Evolutionary conservation across 2,797 vertebrate species (phyloP), one percentile per base, ranked within the genome.

Genomic region (Clarias laeviceps): DNA sequence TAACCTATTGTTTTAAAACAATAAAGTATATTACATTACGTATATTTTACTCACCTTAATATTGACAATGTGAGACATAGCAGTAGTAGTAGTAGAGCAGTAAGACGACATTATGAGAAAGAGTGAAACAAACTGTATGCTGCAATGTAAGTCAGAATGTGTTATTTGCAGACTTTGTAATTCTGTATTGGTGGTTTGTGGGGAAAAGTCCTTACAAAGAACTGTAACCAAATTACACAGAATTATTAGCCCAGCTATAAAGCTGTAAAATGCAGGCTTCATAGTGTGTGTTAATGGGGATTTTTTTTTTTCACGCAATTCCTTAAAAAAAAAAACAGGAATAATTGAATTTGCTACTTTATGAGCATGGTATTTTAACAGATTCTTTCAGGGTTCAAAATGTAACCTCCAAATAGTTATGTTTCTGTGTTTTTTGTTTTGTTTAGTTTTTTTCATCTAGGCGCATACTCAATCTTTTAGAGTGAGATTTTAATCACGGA

Each of bases 401-500:
- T 11, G 11, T 76, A 76, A 73, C 45, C 45, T 54, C 70, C 24
- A 73, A 73, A 73, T 14, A 45, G 24, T 50, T 27, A 72, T n/a
- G 69, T 72, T 70, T 40, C 68, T 5, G 20, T 40, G 68, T 69
- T 73, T 27, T 40, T 70, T 72, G 40, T 74, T 76, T 57, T 12
- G 32, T 76, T 54, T 14, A 54, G 12, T 54, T 54, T 14, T 45
- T 54, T 54, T 54, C 50, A 57, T 5, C n/a, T 54, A 56, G 32
- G 73, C 50, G 32, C 50, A 22, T 76, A 18, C 27, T 76, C 73
- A 56, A 32, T 76, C 50, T 11, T 32, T 76, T 32, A 32, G 54
- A 29, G 73, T 56, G 27, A 76, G 73, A 76, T 57, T 76, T 56
- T 32, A 29, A 56, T 76, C 73, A 57, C 73, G 32, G 50, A 27